phyloP scores from a whole-genome alignment of 2,797 vertebrate genomes.

The Percopsis omiscomaycus region DNA sequence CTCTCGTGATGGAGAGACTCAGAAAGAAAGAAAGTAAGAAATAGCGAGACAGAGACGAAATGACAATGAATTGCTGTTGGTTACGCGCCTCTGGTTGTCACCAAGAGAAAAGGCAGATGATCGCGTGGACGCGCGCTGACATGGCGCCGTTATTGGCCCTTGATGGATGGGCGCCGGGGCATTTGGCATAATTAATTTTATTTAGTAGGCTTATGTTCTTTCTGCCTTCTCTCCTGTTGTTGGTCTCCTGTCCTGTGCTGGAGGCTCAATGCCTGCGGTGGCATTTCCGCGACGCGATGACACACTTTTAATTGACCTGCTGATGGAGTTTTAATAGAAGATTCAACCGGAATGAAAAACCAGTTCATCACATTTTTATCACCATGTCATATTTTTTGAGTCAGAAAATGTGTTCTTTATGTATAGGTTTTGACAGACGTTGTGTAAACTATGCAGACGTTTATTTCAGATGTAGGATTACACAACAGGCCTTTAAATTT shows the following conservation, averaged over 20 bases:
- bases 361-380: conserved; percentile 69
- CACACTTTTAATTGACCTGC: conserved; percentile 72
- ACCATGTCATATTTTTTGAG: conserved; percentile 66
- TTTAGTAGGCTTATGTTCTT: conserved; percentile 64
- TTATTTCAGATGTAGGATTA: background rate
- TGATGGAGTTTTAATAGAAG: conserved; percentile 64
- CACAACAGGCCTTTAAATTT: background rate
- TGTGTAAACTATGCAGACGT: conserved; percentile 24
- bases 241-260: conserved; percentile 25
- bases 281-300: conserved; percentile 64
- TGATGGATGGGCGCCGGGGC: conserved; percentile 77
- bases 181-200: conserved; percentile 79
- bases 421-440: background rate
- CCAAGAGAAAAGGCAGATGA: conserved; percentile 59
- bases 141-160: conserved; percentile 70
- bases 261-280: conserved; percentile 44
- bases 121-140: conserved; percentile 68
- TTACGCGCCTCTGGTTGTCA: conserved; percentile 49
- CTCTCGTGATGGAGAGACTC: conserved; percentile 46
- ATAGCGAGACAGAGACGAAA: conserved; percentile 52
- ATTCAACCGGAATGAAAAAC: conserved; percentile 64
- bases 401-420: conserved; percentile 59
- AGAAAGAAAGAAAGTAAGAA: background rate
- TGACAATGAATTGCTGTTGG: conserved; percentile 62
- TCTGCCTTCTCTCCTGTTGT: conserved; percentile 21